Conservation (phyloP, 1,140 invertebrate genomes). For the Drosophila melanogaster region Release_6_plus_ISO1_MT NT_037436.4:18196001-18196500, state of each 20-base stretch:
- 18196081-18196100: slow-evolving; percentile 45
- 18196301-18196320: slow-evolving; percentile 23
- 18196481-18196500: slow-evolving; percentile 36
- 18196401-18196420: slow-evolving; percentile 35
- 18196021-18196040: no score
- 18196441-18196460: not conserved
- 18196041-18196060: slow-evolving; percentile 31
- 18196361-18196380: slow-evolving; percentile 25
- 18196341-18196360: slow-evolving; percentile 40
- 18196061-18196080: slow-evolving; percentile 40
- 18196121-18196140: slow-evolving; percentile 10
- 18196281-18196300: slow-evolving; percentile 30
- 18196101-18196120: slow-evolving; percentile 39
- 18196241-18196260: slow-evolving; percentile 40
- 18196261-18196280: slow-evolving; percentile 31
- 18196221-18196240: slow-evolving; percentile 45
- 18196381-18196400: slow-evolving; percentile 27
- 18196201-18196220: slow-evolving; percentile 45
- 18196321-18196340: slow-evolving; percentile 54
- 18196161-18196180: slow-evolving; percentile 23
- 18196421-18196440: slow-evolving; percentile 2
- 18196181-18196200: slow-evolving; percentile 26
- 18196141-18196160: slow-evolving; percentile 27
- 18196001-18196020: slow-evolving; percentile 16
- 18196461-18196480: slow-evolving; percentile 40